phyloP scores from a whole-genome alignment of 2,797 vertebrate species.

The Chloroceryle amazona region DNA sequence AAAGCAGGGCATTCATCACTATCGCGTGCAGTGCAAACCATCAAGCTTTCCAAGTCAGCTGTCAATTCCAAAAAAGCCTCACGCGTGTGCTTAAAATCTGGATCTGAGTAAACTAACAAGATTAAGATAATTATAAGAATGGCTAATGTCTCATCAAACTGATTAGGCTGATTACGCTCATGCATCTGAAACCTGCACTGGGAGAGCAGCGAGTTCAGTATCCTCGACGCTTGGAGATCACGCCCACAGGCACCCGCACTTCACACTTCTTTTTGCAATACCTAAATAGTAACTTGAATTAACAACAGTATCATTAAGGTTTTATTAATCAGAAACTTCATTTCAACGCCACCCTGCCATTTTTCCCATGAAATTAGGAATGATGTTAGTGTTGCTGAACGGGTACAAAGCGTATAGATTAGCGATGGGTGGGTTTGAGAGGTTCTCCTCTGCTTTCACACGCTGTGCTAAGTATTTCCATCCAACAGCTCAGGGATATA shows the following conservation, averaged over 20 bases:
- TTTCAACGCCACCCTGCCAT: background rate
- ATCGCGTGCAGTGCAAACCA: rapidly evolving
- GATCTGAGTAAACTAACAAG: background rate
- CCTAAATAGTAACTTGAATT: background rate
- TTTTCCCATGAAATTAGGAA: background rate
- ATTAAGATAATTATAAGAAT: background rate
- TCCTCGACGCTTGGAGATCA: background rate
- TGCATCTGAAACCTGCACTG: background rate
- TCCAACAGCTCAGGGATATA: background rate
- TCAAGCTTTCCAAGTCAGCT: background rate
- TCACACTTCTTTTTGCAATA: background rate
- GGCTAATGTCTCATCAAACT: background rate
- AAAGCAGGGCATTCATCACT: background rate
- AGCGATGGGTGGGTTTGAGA: rapidly evolving
- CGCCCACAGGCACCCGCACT: background rate
- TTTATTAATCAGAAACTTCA: background rate
- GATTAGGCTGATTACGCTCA: background rate
- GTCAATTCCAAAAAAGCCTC: background rate
- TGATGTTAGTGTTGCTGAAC: rapidly evolving
- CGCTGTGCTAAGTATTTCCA: background rate
- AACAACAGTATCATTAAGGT: background rate
- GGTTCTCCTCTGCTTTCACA: background rate
- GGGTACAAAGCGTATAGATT: rapidly evolving
- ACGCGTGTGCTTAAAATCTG: background rate
- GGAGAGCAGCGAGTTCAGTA: background rate